Conservation (phyloP, 2,113 vertebrate species). For the Zosterops japonicus region DNA sequence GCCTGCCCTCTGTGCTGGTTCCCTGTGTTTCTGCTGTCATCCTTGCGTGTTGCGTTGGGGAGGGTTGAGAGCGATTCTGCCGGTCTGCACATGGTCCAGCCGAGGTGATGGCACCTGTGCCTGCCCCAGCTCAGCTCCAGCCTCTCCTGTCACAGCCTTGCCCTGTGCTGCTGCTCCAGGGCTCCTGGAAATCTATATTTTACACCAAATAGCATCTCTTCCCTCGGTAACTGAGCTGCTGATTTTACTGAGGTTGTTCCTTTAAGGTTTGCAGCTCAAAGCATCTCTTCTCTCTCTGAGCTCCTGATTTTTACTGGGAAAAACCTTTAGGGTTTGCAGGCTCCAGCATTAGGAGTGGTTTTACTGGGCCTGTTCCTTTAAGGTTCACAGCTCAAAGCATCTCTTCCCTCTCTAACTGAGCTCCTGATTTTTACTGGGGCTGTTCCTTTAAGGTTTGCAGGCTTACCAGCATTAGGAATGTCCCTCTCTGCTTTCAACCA, state of each 20-base stretch:
- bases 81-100: fast-evolving
- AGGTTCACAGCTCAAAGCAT: too few relatives aligned
- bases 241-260: background rate
- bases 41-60: background rate
- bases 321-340: too few relatives aligned
- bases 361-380: too few relatives aligned
- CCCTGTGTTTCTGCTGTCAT: fast-evolving
- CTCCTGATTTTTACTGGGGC: background rate
- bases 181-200: background rate
- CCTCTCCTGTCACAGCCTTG: background rate
- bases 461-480: background rate
- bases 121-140: background rate
- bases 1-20: background rate
- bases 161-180: background rate
- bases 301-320: background rate
- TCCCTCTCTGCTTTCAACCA: background rate
- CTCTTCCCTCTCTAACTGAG: background rate
- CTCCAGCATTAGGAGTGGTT: too few relatives aligned
- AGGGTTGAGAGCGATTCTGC: background rate
- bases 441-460: slow-evolving; percentile 9
- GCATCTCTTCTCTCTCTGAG: background rate
- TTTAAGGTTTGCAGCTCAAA: background rate
- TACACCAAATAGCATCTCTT: background rate
- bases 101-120: background rate
- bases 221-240: background rate